Base-by-base conservation (phyloP, 1,140 invertebrate genomes). In the Eupeodes corollae region DNA sequence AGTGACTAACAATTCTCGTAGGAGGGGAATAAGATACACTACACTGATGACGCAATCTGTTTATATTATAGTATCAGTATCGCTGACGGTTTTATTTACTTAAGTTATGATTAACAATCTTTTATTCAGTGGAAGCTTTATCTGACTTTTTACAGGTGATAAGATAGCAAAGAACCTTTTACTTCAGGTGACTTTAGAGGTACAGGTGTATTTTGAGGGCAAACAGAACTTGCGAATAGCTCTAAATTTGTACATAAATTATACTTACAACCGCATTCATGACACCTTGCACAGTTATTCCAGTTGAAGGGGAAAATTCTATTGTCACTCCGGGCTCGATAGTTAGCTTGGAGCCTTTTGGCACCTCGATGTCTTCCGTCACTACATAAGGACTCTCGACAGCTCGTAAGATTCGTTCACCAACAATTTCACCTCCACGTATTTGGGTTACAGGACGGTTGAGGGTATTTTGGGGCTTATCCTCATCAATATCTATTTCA, bases 261-360 rank as follows among this genome's bases (percentile, higher is more conserved):
- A 56, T 57, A 70, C 79, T 82, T 79, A 95, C 91, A 79, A 87
- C 77, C 31, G 90, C 90, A 44, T 79, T 81, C 6, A 97, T 71
- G 53, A 83, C 79, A 53, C 92, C 93, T 58, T 83, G 78, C 15
- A 97, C 84, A 31, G 88, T 92, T 54, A 97, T 84, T 44, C 91
- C 92, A 56, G 89, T 81, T 72, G 89, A 89, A 3, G 90, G 86
- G 5, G 82, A 80, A 70, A 97, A 93, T 42, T 80, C 74, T 11
- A 98, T 71, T 56, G 82, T 80, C 0, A 91, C 87, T 1, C 92
- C 92, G 1, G 91, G 78, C 58, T 91, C 85, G 37, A 98, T 79
- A 19, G 83, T 72, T 39, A 96, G 71, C 57, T 84, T 79, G 0
- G 79, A 85, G 44, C 79, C 76, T 35, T 73, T 70, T 52, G 86